phyloP scores from a whole-genome alignment of 1,140 invertebrate genomes.

The Macrocentrus cingulum region DNA sequence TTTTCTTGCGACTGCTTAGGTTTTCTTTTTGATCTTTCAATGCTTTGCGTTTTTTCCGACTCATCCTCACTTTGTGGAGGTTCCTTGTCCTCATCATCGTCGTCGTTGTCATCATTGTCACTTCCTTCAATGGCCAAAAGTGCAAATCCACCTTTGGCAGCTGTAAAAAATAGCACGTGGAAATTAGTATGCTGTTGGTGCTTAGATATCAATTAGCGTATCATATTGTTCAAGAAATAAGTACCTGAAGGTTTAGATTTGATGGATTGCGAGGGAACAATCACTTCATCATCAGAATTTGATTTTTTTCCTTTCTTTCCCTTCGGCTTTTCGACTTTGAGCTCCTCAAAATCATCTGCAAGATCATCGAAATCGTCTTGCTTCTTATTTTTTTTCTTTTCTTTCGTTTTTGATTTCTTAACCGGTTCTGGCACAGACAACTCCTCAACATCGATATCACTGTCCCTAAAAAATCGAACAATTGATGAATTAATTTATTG shows the following conservation, averaged over 20 bases:
- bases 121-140: constrained; percentile 64
- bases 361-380: constrained; percentile 44
- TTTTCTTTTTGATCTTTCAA: constrained; percentile 56
- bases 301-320: constrained; percentile 46
- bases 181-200: constrained; percentile 1
- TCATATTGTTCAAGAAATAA: constrained; percentile 28
- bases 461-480: constrained; percentile 61
- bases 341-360: constrained; percentile 39
- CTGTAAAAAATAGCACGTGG: constrained; percentile 22
- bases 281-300: constrained; percentile 49
- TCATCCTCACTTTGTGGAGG: constrained; percentile 55
- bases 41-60: constrained; percentile 54
- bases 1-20: constrained; percentile 59
- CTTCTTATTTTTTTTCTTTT: constrained; percentile 38
- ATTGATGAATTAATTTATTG: too few species aligned
- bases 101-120: constrained; percentile 39
- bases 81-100: constrained; percentile 48
- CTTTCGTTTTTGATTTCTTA: constrained; percentile 38
- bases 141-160: constrained; percentile 62
- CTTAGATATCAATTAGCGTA: too few species aligned
- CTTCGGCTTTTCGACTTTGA: constrained; percentile 44
- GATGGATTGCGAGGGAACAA: constrained; percentile 37
- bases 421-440: constrained; percentile 53
- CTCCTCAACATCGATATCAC: constrained; percentile 59
- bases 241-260: constrained; percentile 57